Evolutionary conservation across 1,140 invertebrate genomes (phyloP), one percentile per base, ranked within the genome.

Genomic region (Agrypnia vestita): DNA sequence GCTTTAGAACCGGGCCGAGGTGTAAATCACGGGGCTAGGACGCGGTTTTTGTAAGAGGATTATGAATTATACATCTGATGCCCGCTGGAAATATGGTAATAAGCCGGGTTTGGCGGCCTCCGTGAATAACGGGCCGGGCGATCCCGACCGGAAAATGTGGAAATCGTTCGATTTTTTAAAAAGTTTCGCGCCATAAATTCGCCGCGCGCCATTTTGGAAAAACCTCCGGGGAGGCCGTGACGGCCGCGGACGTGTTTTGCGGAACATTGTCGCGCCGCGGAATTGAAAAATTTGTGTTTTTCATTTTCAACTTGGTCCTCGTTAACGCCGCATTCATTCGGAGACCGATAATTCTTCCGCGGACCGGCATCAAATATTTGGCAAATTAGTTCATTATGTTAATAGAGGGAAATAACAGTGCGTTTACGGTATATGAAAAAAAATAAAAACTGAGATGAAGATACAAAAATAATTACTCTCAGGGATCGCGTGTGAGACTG

Each of bases 1-100:
- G 61, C 44, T 62, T 51, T 53, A 17, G 9, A 25, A 25, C 12
- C 46, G 51, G 69, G 56, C 47, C 69, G 19, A 82, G 81, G 77
- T 80, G 81, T 82, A 82, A 82, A 82, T 82, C 81, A 82, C 56
- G 44, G 61, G 46, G 25, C 17, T 43, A 46, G 67, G 55, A 75
- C 72, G 81, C 75, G 78, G 81, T 80, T 82, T 82, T 79, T 79
- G 71, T 82, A 82, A 82, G 77, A 82, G 81, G 81, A 82, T 82
- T 82, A 82, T 79, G 78, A 82, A 82, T 82, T 82, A 82, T 73
- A 73, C 69, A 73, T 79, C 78, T 76, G 78, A 76, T 82, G 81
- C 81, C 72, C 67, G 81, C 56, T 76, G 75, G 77, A 82, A 82
- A 82, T 82, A 82, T 82, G 81, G 78, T 82, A 79, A 82, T 82